Conservation (phyloP, 1,140 invertebrate species). For the Pectinophora gossypiella region DNA sequence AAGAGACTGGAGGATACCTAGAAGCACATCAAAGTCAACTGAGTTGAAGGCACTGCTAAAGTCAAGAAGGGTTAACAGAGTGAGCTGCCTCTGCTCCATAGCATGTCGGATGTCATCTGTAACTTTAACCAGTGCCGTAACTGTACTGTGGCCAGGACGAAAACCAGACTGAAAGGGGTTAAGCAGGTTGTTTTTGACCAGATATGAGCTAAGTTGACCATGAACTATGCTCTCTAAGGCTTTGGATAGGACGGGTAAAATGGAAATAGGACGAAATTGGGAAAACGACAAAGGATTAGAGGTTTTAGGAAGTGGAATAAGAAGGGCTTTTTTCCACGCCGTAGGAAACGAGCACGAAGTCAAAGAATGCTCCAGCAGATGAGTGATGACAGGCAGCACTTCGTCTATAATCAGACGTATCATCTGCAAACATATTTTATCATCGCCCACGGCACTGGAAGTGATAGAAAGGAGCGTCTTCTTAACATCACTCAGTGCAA, state of each 20-base stretch:
- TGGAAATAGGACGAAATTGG: constrained; percentile 1
- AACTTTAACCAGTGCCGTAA: neutral
- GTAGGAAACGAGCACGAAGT: neutral
- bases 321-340: neutral
- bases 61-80: neutral
- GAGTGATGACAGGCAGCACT: neutral
- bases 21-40: constrained; percentile 6
- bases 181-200: constrained; percentile 1
- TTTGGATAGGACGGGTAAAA: constrained; percentile 14
- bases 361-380: neutral
- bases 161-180: neutral
- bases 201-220: neutral
- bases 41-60: constrained; percentile 7
- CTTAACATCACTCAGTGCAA: neutral
- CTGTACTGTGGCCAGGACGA: neutral
- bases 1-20: neutral
- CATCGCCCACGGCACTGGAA: neutral
- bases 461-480: neutral
- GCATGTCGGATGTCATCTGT: constrained; percentile 7
- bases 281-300: neutral
- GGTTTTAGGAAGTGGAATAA: constrained; percentile 1
- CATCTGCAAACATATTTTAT: neutral
- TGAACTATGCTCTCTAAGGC: constrained; percentile 8
- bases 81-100: constrained; percentile 1
- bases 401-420: neutral